A percentile compares a stretch with the other conserved stretches of the same genome.
These are phyloP conservation scores for Scalopus aquaticus DNA, from an alignment of 2,113 vertebrate species.

Conservation along the genomic window DNA sequence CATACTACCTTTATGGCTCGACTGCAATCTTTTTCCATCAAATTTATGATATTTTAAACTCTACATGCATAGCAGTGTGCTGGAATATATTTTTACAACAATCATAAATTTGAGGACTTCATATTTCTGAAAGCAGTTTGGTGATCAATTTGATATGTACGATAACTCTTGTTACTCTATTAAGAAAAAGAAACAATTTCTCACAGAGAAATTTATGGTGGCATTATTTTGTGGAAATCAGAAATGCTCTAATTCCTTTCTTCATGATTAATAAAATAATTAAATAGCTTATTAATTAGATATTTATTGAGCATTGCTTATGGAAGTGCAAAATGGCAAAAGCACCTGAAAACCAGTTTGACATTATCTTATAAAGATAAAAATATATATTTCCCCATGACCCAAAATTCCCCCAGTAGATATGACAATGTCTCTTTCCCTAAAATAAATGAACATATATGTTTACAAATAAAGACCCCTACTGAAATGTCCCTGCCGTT, in stretches of 20 bases:
- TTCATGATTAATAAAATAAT: constrained; percentile 36
- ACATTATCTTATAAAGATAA: not conserved
- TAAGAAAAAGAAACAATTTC: constrained; percentile 44
- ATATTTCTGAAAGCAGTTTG: not conserved
- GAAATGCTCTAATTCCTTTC: not conserved
- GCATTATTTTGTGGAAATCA: not conserved
- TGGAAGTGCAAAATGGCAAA: not conserved
- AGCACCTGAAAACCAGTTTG: not conserved
- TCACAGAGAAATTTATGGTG: not conserved
- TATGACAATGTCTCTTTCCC: not conserved
- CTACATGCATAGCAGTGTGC: not conserved
- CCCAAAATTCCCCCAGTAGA: not conserved
- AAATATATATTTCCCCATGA: not conserved
- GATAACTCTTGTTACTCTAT: not conserved
- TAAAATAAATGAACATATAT: not conserved
- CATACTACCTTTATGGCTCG: not conserved
- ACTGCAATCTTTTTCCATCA: not conserved
- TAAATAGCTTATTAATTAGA: constrained; percentile 47
- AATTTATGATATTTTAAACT: not conserved
- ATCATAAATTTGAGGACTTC: not conserved
- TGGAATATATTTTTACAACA: not conserved
- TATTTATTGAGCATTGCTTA: not conserved
- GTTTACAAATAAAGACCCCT: not conserved
- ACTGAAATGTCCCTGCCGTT: not conserved
- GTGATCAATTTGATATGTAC: constrained; percentile 29